Evolutionary conservation across 2,113 vertebrate species (phyloP), one percentile per base, ranked within the genome.

Genomic region (Vicugna pacos): DNA sequence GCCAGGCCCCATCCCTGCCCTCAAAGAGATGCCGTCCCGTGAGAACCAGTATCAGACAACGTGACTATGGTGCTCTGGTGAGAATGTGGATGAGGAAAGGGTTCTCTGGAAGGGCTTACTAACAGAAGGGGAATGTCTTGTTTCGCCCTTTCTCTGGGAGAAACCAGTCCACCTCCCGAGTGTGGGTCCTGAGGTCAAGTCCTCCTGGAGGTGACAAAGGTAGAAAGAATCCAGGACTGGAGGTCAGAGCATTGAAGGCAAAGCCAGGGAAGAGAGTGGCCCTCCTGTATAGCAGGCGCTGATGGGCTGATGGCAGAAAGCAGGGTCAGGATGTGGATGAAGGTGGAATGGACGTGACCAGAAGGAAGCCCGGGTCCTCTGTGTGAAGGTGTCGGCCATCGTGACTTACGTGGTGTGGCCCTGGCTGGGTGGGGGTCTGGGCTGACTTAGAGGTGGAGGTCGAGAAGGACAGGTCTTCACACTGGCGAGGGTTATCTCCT

Each of bases 1-100:
- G 70, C 8, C 30, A 32, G 30, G 16, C 11, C 1, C 1, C 48
- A 2, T 35, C 6, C 46, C 54, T 20, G 46, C 8, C 3, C 3
- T 22, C 5, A 0, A 0, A 24, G 73, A 38, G 30, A 30, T 58
- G 24, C 2, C 0, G n/a, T 46, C 28, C 30, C 2, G 0, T 30
- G 58, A 85, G 32, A 92, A 22, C 5, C 32, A 56, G 17, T 35
- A 22, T 60, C 26, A 28, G 8, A 48, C 26, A 22, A 35, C 32
- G n/a, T 6, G 69, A 26, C 6, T 3, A 26, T 5, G 26, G 38
- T 14, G 30, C 69, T 58, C 38, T 16, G 1, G 32, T 42, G 65
- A 9, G 52, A n/a, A 35, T 16, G 35, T 2, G 20, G 28, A n/a
- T 58, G 28, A 13, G 54, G 62, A 19, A 30, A 48, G 56, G 38